Evolutionary conservation across 2,888 invertebrate species (phyloP).

Genomic region (Didymodactylos carnosus): DNA sequence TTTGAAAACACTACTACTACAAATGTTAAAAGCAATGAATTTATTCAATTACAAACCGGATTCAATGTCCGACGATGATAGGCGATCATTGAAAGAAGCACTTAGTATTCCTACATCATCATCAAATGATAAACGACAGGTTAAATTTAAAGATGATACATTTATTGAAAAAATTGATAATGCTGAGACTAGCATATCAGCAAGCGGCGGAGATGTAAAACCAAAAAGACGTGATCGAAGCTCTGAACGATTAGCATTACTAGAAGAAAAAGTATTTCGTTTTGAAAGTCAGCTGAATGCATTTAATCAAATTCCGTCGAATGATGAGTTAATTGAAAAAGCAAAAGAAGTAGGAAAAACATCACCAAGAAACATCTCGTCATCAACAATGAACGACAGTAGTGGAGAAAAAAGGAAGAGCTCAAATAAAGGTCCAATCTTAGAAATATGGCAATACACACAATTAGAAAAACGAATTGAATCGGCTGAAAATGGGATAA

Average conservation of each 20-base stretch:
- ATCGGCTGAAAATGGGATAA: conserved; percentile 13
- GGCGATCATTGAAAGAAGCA: neutral
- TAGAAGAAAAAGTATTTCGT: conserved; percentile 12
- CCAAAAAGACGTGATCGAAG: neutral
- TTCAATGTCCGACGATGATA: neutral
- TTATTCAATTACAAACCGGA: conserved; percentile 8
- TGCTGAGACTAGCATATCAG: neutral
- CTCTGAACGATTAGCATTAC: neutral
- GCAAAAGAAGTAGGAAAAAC: neutral
- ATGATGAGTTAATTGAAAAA: conserved; percentile 6
- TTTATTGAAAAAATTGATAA: neutral
- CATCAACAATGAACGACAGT: neutral
- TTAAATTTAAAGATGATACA: neutral
- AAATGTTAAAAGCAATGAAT: conserved; percentile 13
- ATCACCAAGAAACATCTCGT: neutral
- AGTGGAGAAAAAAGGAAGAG: too few species aligned
- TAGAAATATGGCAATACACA: conserved; percentile 14
- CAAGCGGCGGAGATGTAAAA: neutral
- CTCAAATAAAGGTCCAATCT: neutral
- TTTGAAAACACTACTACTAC: conserved; percentile 8
- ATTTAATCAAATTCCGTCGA: conserved; percentile 2
- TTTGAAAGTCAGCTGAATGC: conserved; percentile 9
- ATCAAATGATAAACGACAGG: neutral
- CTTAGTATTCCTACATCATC: neutral
- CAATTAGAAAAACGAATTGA: conserved; percentile 12